Conservation (phyloP, 2,888 invertebrate genomes). For the Scaeva pyrastri region DNA sequence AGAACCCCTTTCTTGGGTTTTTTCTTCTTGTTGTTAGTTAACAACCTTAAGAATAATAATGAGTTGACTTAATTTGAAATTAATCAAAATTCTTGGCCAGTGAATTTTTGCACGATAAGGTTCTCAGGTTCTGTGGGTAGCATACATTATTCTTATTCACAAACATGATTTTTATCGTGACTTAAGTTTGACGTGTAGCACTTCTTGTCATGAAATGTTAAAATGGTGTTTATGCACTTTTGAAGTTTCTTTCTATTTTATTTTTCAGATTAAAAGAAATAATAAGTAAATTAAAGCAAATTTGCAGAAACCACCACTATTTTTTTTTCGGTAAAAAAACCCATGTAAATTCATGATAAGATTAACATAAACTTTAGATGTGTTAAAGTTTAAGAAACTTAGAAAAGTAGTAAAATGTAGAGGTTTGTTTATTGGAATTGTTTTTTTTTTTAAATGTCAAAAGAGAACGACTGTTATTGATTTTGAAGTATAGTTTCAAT, state of each 20-base stretch:
- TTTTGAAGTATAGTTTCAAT: too few species aligned
- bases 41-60: conserved; percentile 4
- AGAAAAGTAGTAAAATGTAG: too few species aligned
- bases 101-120: not conserved
- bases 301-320: too few species aligned
- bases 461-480: too few species aligned
- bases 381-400: not conserved
- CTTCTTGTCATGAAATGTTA: not conserved
- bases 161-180: conserved; percentile 9
- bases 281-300: not conserved
- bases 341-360: too few species aligned
- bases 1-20: too few species aligned
- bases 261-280: too few species aligned
- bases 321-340: too few species aligned
- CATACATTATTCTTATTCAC: not conserved
- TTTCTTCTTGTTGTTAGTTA: not conserved
- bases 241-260: not conserved
- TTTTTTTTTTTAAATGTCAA: too few species aligned
- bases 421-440: too few species aligned
- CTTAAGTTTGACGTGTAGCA: not conserved
- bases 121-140: not conserved
- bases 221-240: not conserved
- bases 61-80: conserved; percentile 24
- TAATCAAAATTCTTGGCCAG: conserved; percentile 17
- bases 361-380: not conserved